These are phyloP conservation scores for Ahaetulla prasina DNA, from an alignment of 2,113 vertebrate genomes.

Conservation along the genomic window DNA sequence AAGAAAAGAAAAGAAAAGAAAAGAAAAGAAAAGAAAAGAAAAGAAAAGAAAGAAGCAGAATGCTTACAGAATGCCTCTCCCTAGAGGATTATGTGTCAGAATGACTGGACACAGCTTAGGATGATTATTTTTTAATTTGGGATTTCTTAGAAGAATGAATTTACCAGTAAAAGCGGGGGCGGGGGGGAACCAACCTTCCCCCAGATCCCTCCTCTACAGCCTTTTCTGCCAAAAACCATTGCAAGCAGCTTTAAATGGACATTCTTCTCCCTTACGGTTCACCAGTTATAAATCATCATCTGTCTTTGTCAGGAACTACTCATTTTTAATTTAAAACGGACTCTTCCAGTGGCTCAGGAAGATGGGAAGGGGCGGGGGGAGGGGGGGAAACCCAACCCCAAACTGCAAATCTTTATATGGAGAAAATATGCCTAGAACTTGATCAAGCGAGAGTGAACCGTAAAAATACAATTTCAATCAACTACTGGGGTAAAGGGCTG, in stretches of 20 bases:
- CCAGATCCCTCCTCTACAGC: neutral
- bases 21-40: no score
- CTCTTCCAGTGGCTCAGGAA: neutral
- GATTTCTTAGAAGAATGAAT: neutral
- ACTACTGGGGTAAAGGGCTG: neutral
- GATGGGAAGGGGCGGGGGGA: accelerated
- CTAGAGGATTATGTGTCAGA: neutral
- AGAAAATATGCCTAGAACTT: neutral
- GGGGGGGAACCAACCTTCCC: neutral
- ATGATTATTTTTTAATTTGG: neutral
- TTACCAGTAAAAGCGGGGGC: neutral
- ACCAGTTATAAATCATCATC: neutral
- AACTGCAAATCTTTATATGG: neutral
- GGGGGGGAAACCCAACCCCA: neutral
- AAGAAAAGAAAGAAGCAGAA: neutral
- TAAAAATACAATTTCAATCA: neutral
- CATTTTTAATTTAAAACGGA: neutral
- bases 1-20: neutral
- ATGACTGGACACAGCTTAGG: neutral
- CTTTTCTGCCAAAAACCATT: neutral
- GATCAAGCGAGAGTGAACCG: neutral
- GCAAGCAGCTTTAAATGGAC: neutral
- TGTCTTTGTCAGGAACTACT: neutral
- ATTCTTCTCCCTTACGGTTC: neutral
- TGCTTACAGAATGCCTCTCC: neutral